These are phyloP conservation scores for Chamaetylas fuelleborni DNA, from an alignment of 2,113 vertebrate species.

Conservation along the genomic window DNA sequence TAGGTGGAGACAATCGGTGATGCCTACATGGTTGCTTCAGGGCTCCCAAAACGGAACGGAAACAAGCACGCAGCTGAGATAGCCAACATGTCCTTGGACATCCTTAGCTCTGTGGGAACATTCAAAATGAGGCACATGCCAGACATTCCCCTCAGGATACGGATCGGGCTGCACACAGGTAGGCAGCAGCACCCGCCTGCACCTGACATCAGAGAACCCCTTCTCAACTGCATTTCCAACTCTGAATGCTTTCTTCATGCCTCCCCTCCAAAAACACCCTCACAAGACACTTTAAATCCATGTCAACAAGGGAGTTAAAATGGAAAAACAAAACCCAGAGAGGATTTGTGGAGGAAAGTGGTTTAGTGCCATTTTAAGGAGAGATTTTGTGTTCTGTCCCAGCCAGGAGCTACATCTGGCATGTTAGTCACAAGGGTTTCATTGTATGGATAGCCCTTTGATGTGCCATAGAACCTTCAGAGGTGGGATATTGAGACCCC, in stretches of 20 bases:
- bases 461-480: neutral
- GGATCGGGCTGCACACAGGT: constrained; percentile 92
- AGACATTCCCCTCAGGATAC: constrained; percentile 86
- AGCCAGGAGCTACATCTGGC: neutral
- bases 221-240: neutral
- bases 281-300: neutral
- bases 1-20: constrained; percentile 95
- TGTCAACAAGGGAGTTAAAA: neutral
- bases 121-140: constrained; percentile 94
- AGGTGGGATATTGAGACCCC: neutral
- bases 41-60: constrained; percentile 88
- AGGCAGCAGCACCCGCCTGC: neutral
- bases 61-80: constrained; percentile 91
- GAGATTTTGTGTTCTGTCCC: neutral
- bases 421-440: neutral
- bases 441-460: neutral
- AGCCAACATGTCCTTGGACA: constrained; percentile 92
- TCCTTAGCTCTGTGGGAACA: constrained; percentile 88
- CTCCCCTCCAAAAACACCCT: neutral
- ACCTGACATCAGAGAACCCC: neutral
- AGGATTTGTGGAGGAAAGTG: neutral
- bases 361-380: neutral
- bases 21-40: constrained; percentile 92
- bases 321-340: neutral
- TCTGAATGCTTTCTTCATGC: neutral